Evolutionary conservation across 2,113 vertebrate genomes (phyloP).

Genomic region (Rhinolophus ferrumequinum): DNA sequence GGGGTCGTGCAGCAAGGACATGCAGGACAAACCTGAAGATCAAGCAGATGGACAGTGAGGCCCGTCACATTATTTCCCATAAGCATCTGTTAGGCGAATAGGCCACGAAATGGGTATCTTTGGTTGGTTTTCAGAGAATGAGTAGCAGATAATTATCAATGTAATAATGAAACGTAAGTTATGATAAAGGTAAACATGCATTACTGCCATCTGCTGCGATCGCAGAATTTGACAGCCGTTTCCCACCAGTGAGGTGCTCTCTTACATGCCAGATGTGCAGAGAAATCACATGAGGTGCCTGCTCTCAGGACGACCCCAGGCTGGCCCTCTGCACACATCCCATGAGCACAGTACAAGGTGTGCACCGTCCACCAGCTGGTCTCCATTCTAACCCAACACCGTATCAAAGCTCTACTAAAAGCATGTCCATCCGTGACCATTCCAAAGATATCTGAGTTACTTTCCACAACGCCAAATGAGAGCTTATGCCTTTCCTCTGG

Average conservation of each 20-base stretch:
- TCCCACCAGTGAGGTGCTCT: background rate
- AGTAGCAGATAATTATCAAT: constrained; percentile 16
- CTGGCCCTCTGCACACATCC: background rate
- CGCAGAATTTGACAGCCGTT: background rate
- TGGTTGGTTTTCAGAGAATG: background rate
- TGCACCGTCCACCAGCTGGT: too few species aligned
- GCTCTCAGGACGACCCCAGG: background rate
- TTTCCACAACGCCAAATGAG: background rate
- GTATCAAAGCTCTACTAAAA: background rate
- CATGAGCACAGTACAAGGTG: rapidly evolving
- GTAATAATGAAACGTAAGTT: constrained; percentile 9
- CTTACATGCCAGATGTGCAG: background rate
- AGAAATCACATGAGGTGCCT: background rate
- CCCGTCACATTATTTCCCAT: background rate
- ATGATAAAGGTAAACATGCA: background rate
- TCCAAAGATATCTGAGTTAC: background rate
- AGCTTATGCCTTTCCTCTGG: constrained; percentile 72
- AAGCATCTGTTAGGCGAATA: background rate
- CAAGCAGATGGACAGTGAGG: background rate
- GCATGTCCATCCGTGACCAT: background rate
- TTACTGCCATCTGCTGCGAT: background rate
- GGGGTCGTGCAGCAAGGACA: background rate
- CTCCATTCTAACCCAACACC: background rate
- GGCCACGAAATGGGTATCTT: background rate
- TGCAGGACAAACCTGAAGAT: background rate